phyloP scores from a whole-genome alignment of 2,888 invertebrate genomes.

The Drosophila buzzatii region DNA sequence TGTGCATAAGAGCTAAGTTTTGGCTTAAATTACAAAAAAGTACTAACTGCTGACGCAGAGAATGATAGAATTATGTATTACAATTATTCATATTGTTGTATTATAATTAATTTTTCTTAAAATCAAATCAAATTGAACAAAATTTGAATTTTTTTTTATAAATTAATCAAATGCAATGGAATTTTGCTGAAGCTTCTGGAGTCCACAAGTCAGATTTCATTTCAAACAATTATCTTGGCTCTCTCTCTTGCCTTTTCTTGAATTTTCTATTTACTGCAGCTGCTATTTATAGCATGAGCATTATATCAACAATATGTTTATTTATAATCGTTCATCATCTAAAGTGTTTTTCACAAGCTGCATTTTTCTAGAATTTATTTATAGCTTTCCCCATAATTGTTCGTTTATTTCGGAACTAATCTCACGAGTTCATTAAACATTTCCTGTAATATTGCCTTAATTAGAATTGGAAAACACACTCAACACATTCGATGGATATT shows the following conservation, averaged over 20 bases:
- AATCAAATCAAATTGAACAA: no score
- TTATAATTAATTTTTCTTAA: no score
- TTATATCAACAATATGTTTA: slow-evolving; percentile 4
- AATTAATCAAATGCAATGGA: no score
- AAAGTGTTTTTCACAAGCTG: background rate
- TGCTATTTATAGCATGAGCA: background rate
- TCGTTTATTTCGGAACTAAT: slow-evolving; percentile 47
- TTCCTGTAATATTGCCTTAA: slow-evolving; percentile 50
- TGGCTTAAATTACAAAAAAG: background rate
- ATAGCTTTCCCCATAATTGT: slow-evolving; percentile 31
- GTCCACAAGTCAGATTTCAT: no score
- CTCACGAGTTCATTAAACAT: slow-evolving; percentile 22
- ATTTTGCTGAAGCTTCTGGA: no score
- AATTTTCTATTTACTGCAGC: no score
- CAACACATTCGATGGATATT: slow-evolving; percentile 68
- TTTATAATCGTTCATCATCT: background rate
- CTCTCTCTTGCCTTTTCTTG: background rate
- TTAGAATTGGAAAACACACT: slow-evolving; percentile 58
- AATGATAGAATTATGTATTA: no score
- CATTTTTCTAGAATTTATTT: slow-evolving; percentile 30
- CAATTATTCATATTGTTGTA: no score
- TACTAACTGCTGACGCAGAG: no score
- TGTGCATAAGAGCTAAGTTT: background rate
- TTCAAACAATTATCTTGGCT: no score
- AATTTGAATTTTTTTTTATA: no score